A percentile compares a stretch with the other conserved stretches of the same genome.
phyloP scores from a whole-genome alignment of 1,140 invertebrate genomes.

The Ceratina australensis region DNA sequence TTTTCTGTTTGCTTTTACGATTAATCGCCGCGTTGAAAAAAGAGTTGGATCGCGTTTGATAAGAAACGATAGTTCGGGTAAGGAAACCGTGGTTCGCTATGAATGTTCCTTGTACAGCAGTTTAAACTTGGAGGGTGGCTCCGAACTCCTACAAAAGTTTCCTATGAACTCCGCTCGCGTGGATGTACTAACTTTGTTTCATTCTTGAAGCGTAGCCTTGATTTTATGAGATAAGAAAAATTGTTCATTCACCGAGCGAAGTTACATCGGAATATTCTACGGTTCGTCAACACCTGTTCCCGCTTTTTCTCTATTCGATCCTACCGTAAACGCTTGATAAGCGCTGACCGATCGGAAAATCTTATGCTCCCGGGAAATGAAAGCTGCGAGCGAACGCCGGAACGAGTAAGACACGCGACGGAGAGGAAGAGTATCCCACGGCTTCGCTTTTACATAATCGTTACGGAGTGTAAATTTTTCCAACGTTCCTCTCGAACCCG shows the following conservation, averaged over 20 bases:
- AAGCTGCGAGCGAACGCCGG: background rate
- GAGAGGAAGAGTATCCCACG: background rate
- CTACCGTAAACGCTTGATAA: background rate
- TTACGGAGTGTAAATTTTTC: background rate
- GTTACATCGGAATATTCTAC: background rate
- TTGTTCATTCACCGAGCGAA: background rate
- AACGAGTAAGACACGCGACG: background rate
- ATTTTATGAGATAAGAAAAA: background rate
- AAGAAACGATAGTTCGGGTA: background rate
- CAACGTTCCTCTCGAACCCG: background rate
- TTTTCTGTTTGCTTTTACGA: no score
- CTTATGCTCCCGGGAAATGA: slow-evolving; percentile 50
- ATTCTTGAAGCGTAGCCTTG: background rate
- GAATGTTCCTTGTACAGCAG: no score
- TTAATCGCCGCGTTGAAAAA: no score
- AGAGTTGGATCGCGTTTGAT: background rate
- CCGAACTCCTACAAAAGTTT: background rate
- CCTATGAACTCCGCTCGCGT: no score
- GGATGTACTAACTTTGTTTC: background rate
- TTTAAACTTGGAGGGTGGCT: background rate
- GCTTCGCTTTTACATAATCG: no score
- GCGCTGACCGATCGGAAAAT: slow-evolving; percentile 28
- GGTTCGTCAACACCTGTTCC: background rate
- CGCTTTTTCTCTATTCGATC: background rate
- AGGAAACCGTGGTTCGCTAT: background rate